A percentile compares a stretch with the other conserved stretches of the same genome.
phyloP scores from a whole-genome alignment of 2,888 invertebrate species.

The Tuberolachnus salignus region DNA sequence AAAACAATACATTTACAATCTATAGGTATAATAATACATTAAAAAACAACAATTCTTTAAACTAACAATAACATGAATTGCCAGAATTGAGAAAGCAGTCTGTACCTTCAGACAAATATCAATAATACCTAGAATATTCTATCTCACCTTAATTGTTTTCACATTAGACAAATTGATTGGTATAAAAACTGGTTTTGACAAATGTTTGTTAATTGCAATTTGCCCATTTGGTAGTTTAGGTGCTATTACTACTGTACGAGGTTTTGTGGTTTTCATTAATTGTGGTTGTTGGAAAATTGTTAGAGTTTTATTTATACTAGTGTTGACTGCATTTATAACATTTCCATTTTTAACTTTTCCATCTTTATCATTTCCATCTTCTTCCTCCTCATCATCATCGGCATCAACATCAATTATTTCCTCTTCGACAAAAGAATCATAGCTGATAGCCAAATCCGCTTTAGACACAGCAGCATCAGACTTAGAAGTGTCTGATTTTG shows the following conservation, averaged over 20 bases:
- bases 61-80: background rate
- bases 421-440: conserved; percentile 47
- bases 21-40: too few species aligned
- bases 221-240: conserved; percentile 51
- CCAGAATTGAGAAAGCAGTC: background rate
- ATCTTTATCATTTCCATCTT: background rate
- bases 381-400: background rate
- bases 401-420: conserved; percentile 37
- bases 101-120: background rate
- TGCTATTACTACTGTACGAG: conserved; percentile 40
- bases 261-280: conserved; percentile 42
- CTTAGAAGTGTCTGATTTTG: conserved; percentile 22
- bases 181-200: conserved; percentile 55
- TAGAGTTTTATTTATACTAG: background rate
- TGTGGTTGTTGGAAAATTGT: conserved; percentile 37
- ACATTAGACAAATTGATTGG: conserved; percentile 56
- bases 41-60: too few species aligned
- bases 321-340: background rate
- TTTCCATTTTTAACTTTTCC: background rate
- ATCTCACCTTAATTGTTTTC: conserved; percentile 55
- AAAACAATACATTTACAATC: too few species aligned
- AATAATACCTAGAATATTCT: background rate
- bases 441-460: conserved; percentile 11
- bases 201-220: conserved; percentile 35
- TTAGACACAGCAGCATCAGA: background rate